phyloP scores from a whole-genome alignment of 1,140 invertebrate species.

The Dendrolimus kikuchii region DNA sequence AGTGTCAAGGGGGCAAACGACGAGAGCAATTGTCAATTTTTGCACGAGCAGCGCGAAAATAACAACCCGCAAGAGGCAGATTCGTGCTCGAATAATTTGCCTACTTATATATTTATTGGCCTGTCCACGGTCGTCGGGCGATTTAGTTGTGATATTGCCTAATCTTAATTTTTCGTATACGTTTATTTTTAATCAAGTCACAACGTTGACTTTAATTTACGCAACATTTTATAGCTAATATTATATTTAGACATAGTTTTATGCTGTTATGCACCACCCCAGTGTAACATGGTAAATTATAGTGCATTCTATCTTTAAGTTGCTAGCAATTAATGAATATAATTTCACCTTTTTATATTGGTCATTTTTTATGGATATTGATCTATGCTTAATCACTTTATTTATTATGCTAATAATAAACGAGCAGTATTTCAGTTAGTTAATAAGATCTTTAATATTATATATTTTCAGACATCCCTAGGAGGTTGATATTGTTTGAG shows the following conservation, averaged over 20 bases:
- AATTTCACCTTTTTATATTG: no score
- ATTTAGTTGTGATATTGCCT: conserved; percentile 69
- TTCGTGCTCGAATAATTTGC: no score
- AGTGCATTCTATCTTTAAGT: conserved; percentile 16
- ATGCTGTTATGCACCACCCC: conserved; percentile 26
- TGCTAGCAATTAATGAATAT: no score
- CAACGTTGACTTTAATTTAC: conserved; percentile 57
- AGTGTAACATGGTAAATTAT: conserved; percentile 38
- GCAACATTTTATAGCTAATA: conserved; percentile 43
- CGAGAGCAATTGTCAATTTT: no score
- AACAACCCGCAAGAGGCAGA: no score
- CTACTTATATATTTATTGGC: conserved; percentile 56
- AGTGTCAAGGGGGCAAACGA: no score
- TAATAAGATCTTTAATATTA: conserved; percentile 36
- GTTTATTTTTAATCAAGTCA: conserved; percentile 60
- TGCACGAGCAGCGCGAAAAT: no score
- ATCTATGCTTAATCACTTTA: conserved; percentile 28
- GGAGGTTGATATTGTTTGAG: conserved; percentile 22
- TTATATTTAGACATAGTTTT: conserved; percentile 30
- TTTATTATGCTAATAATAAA: conserved; percentile 57
- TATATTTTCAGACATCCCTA: conserved; percentile 17
- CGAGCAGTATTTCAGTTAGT: conserved; percentile 65
- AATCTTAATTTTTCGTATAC: conserved; percentile 68
- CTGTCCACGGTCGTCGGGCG: conserved; percentile 27
- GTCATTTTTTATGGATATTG: conserved; percentile 23